Evolutionary conservation across 2,888 invertebrate species (phyloP).

Genomic region (Sinopyrophorus schimmeli): DNA sequence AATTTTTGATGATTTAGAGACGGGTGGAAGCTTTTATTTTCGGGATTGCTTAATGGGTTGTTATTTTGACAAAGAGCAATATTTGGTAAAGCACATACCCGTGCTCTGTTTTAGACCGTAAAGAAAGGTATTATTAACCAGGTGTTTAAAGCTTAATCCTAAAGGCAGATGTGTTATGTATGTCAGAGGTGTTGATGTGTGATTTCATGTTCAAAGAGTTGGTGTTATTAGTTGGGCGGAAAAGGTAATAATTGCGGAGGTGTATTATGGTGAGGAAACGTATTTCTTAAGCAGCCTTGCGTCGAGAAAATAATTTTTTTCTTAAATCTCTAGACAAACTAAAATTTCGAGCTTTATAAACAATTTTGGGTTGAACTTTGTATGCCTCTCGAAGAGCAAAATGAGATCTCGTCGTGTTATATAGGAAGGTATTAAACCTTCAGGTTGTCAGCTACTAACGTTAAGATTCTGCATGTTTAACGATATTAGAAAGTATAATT

Average conservation of each 20-base stretch:
- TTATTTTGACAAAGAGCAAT: no score
- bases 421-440: slow-evolving; percentile 8
- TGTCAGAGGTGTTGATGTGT: slow-evolving; percentile 28
- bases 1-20: no score
- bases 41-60: no score
- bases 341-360: no score
- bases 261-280: no score
- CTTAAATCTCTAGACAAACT: no score
- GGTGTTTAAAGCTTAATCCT: slow-evolving; percentile 19
- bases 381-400: no score
- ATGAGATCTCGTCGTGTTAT: no score
- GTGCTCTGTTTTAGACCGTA: neutral
- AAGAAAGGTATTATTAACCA: slow-evolving; percentile 17
- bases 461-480: slow-evolving; percentile 7
- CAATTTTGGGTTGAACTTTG: no score
- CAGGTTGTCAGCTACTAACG: slow-evolving; percentile 15
- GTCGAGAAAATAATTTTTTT: no score
- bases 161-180: slow-evolving; percentile 22
- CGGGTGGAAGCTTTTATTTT: no score
- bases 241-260: slow-evolving; percentile 18
- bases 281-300: no score
- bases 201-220: slow-evolving; percentile 16
- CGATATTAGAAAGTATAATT: slow-evolving; percentile 18
- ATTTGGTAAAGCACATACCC: slow-evolving; percentile 12
- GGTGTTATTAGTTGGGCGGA: slow-evolving; percentile 23